Conservation (phyloP, 92 coral and sea anemone genomes). For the Heliopora coerulea region DNA sequence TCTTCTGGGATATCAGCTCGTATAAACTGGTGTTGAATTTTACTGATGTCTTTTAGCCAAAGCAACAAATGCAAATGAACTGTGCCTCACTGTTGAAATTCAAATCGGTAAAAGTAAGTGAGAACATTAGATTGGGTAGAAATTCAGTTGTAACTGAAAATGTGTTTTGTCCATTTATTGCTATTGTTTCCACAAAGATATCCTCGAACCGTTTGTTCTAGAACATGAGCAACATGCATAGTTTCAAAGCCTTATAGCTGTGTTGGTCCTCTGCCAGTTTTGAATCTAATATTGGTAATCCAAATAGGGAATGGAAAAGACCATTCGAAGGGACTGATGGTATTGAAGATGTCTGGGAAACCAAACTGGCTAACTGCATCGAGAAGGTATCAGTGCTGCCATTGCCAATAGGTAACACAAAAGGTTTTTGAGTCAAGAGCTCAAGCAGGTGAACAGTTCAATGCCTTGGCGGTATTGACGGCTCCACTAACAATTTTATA, state of each 20-base stretch:
- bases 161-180: slow-evolving; percentile 39
- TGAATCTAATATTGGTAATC: neutral
- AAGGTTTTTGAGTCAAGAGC: slow-evolving; percentile 56
- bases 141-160: slow-evolving; percentile 7
- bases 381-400: slow-evolving; percentile 56
- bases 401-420: slow-evolving; percentile 54
- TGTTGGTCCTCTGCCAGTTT: slow-evolving; percentile 47
- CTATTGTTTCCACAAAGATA: slow-evolving; percentile 50
- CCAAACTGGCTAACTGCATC: slow-evolving; percentile 68
- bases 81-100: slow-evolving; percentile 36
- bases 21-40: neutral
- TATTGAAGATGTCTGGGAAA: slow-evolving; percentile 50
- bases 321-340: slow-evolving; percentile 67
- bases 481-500: slow-evolving; percentile 59
- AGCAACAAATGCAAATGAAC: slow-evolving; percentile 20
- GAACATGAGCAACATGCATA: slow-evolving; percentile 35
- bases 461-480: slow-evolving; percentile 7
- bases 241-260: slow-evolving; percentile 42
- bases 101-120: slow-evolving; percentile 39
- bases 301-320: slow-evolving; percentile 57
- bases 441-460: slow-evolving; percentile 48
- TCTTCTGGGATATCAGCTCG: slow-evolving; percentile 26
- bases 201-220: slow-evolving; percentile 53
- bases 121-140: neutral
- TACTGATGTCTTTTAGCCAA: neutral